Evolutionary conservation across 1,140 invertebrate species (phyloP).

Genomic region (Mycetomoellerius zeteki): DNA sequence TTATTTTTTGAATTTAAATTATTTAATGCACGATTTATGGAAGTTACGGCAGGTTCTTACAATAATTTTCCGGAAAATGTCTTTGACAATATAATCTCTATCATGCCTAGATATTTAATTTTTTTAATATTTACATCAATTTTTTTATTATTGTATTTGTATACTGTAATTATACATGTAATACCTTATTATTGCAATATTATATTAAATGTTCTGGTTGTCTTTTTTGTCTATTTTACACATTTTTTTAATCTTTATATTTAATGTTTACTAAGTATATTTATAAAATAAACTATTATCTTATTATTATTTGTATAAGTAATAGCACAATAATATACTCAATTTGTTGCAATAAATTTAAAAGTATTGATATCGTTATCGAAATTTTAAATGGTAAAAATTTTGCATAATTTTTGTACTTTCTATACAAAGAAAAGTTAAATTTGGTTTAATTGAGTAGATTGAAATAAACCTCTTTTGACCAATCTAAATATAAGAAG

Average conservation of each 20-base stretch:
- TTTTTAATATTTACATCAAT: background rate
- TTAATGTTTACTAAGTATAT: background rate
- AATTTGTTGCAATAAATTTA: background rate
- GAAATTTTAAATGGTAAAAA: background rate
- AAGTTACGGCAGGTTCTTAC: background rate
- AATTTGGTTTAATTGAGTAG: background rate
- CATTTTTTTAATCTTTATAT: background rate
- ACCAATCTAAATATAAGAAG: background rate
- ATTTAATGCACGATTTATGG: background rate
- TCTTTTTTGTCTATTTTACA: no score
- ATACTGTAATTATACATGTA: background rate
- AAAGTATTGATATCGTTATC: background rate
- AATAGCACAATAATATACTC: background rate
- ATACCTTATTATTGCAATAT: background rate
- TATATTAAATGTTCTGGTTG: background rate
- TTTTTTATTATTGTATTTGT: background rate
- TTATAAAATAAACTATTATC: background rate
- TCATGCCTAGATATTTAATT: background rate
- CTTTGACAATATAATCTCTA: background rate
- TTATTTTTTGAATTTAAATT: conserved; percentile 11
- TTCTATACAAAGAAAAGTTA: background rate
- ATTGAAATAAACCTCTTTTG: background rate
- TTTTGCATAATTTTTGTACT: background rate
- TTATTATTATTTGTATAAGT: background rate
- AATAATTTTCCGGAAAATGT: background rate